Evolutionary conservation across 2,113 vertebrate species (phyloP), one percentile per base, ranked within the genome.

Genomic region (Otus sunia): DNA sequence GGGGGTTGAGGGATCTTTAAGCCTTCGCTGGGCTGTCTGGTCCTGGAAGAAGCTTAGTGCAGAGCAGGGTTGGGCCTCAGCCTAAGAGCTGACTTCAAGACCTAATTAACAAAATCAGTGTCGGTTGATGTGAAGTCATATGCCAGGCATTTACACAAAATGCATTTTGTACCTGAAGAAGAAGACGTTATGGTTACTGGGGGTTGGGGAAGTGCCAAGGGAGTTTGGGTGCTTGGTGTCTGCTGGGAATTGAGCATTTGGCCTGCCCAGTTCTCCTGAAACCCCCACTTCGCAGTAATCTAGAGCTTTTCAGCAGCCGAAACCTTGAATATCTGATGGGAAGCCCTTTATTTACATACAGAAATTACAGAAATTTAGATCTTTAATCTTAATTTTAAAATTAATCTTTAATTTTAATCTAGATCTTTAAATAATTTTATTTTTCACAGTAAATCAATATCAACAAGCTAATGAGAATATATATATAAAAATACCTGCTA

Each of bases 181-280:
- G 39, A 56, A 37, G 83, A 25, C 0, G 1, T 15, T 15, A 4
- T 6, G 41, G 7, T 18, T 37, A 6, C 22, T 13, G 37, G 60
- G 43, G 8, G 9, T 3, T 55, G 58, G 58, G 32, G 49, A 94
- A 16, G 5, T 63, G 52, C 77, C 71, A 9, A 26, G 39, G 39
- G 41, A 39, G 7, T 7, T 0, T 2, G 55, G 41, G 68, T 27
- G 23, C 58, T 75, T 0, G 0, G 12, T 45, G 43, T 45, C 43
- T 45, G 43, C 43, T 45, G 43, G 43, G 43, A 45, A 45, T 45
- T 16, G 17, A 45, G 7, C 50, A 39, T 39, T 66, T 25, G 29
- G 22, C 67, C 59, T 30, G 22, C n/a, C 39, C 47, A 4, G 7
- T 12, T 91, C 56, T 58, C 26, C 79, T 36, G 32, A 62, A 82